Conservation (phyloP, 2,888 invertebrate species). For the Steinernema carpocapsae region DNA sequence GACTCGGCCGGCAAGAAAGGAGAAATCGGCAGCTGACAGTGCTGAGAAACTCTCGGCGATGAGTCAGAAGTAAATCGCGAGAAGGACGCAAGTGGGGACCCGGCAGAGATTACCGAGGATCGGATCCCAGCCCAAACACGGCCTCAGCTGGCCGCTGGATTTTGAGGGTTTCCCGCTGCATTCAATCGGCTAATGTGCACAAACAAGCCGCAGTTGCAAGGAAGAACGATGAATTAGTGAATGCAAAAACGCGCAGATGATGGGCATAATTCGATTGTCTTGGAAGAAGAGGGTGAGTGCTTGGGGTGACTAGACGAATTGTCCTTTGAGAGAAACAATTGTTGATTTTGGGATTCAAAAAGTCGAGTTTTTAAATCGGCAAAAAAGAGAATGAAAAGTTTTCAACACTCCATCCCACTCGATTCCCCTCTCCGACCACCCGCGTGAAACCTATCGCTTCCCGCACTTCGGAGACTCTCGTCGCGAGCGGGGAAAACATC, state of each 20-base stretch:
- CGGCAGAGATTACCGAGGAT: neutral
- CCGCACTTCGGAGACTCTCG: neutral
- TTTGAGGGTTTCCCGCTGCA: neutral
- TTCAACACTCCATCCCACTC: neutral
- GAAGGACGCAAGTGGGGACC: neutral
- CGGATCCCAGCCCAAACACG: conserved; percentile 11
- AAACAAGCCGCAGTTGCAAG: neutral
- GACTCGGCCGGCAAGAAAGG: neutral
- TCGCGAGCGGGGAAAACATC: neutral
- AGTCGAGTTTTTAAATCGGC: no score
- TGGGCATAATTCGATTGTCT: neutral
- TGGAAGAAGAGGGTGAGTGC: neutral
- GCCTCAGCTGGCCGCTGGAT: conserved; percentile 7
- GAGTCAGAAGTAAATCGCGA: neutral
- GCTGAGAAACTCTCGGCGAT: neutral
- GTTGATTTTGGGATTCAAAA: no score
- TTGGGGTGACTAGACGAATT: no score
- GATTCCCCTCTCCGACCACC: neutral
- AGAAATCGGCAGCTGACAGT: neutral
- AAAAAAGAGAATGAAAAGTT: no score
- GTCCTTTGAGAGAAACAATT: no score
- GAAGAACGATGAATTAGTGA: neutral
- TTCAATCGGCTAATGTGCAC: conserved; percentile 5
- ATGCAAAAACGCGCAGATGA: neutral
- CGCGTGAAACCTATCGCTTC: neutral